Base-by-base conservation (phyloP, 2,888 invertebrate genomes). In the Carpatolechia fugitivella region DNA sequence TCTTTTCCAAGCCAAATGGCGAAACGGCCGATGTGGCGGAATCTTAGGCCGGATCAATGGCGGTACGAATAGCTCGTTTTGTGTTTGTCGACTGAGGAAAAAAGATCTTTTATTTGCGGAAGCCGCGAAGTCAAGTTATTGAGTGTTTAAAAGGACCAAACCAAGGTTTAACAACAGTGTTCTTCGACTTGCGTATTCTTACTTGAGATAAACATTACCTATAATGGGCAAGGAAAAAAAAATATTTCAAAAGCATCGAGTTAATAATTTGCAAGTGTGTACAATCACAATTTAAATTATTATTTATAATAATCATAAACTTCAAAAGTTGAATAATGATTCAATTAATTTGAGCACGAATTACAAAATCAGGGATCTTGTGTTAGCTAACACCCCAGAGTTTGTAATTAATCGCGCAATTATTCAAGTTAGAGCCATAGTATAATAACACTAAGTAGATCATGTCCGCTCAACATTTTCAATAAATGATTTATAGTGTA, bases 11-110 rank as follows among this genome's bases (percentile, higher is more conserved):
- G 11, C 52, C 38, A 35, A 35, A 41, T 18, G 11, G 40, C 1
- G 40, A 11, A 48, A 50, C 14, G 46, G 51, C 51, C 46, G 44
- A 29, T 38, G 35, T 14, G 38, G 51, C 36, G 46, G 30, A 13
- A 52, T 52, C 51, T 47, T 36, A 18, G 38, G 18, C n/a, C 31
- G 24, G 51, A 47, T 51, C 51, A 52, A 52, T 49, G 33, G 49
- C 6, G 11, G 3, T 6, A 14, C 31, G 13, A 38, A 52, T 30
- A 38, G 30, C n/a, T 40, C 29, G 38, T 36, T 50, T 24, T 20
- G 36, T 38, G 36, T 50, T 50, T 52, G 11, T 14, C 30, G 38
- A 38, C 38, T 38, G 7, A 31, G n/a, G 8, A 38, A 14, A 41
- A 41, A 52, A 52, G 52, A 30, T 40, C 40, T 29, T 13, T 40